Evolutionary conservation across 2,888 invertebrate species (phyloP).

Genomic region (Diploptera punctata): DNA sequence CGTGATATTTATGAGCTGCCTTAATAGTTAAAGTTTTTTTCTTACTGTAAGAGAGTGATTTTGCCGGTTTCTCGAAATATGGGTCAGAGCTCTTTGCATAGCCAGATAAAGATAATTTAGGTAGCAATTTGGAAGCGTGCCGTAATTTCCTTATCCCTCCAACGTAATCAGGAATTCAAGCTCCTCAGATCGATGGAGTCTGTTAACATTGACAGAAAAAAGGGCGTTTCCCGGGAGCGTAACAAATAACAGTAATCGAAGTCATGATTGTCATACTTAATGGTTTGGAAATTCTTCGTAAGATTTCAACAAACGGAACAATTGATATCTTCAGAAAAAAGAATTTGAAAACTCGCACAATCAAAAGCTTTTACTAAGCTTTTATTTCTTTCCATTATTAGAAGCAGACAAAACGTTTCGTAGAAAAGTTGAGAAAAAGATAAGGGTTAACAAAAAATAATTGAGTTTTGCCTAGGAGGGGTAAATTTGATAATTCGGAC

Average conservation of each 20-base stretch:
- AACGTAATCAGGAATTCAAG: too few relatives aligned
- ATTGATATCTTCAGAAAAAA: background rate
- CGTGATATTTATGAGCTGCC: too few relatives aligned
- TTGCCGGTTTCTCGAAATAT: too few relatives aligned
- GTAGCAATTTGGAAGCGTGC: too few relatives aligned
- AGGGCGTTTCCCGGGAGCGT: background rate
- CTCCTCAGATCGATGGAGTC: background rate
- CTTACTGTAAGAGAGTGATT: too few relatives aligned
- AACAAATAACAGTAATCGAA: background rate
- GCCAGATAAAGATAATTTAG: too few relatives aligned
- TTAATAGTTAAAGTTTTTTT: too few relatives aligned
- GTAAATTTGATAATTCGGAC: conserved; percentile 11
- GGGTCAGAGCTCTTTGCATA: too few relatives aligned
- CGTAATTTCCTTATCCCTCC: too few relatives aligned
- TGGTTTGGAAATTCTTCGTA: background rate
- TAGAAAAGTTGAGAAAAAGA: background rate
- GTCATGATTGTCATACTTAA: background rate
- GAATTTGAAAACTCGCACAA: background rate
- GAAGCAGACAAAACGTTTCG: background rate
- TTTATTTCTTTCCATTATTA: conserved; percentile 16
- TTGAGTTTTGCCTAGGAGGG: background rate
- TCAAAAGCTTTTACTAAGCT: conserved; percentile 5
- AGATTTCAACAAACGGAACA: conserved; percentile 9
- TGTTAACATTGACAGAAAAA: background rate
- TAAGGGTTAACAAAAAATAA: background rate